Percentiles rank a stretch among this genome's conserved stretches.
Conservation (phyloP, 2,888 invertebrate species). For the Argyra leucocephala region DNA sequence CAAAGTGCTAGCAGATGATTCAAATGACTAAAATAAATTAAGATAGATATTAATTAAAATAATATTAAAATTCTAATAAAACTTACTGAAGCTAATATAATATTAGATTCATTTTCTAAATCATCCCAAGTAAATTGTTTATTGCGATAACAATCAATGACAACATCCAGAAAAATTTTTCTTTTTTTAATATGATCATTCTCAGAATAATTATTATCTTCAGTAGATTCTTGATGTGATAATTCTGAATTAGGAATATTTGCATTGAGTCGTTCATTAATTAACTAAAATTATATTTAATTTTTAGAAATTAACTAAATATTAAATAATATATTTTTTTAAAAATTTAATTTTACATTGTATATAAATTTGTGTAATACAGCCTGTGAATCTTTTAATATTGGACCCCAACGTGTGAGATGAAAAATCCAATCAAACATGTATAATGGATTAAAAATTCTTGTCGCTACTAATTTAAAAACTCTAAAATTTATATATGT, state of each 20-base stretch:
- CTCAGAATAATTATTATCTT: neutral
- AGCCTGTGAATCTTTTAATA: neutral
- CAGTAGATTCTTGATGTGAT: too few species aligned
- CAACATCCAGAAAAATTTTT: constrained; percentile 37
- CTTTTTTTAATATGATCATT: constrained; percentile 29
- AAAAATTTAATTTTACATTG: neutral
- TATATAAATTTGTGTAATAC: neutral
- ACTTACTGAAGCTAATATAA: constrained; percentile 38
- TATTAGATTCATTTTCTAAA: constrained; percentile 39
- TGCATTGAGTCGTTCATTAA: neutral
- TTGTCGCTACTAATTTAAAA: constrained; percentile 8
- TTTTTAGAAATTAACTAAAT: neutral
- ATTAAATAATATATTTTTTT: neutral
- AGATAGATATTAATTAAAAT: neutral
- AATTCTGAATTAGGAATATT: neutral
- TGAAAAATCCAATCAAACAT: neutral
- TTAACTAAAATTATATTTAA: neutral
- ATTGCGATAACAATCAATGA: constrained; percentile 32
- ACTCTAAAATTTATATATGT: neutral
- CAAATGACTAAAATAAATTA: neutral
- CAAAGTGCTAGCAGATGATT: constrained; percentile 11
- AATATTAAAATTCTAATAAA: too few species aligned
- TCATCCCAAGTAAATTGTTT: constrained; percentile 37
- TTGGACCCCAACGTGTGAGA: neutral
- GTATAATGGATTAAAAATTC: constrained; percentile 2